A percentile compares a stretch with the other conserved stretches of the same genome.
Conservation (phyloP, 2,797 vertebrate species). For the Cynodonichthys magdalenae region DNA sequence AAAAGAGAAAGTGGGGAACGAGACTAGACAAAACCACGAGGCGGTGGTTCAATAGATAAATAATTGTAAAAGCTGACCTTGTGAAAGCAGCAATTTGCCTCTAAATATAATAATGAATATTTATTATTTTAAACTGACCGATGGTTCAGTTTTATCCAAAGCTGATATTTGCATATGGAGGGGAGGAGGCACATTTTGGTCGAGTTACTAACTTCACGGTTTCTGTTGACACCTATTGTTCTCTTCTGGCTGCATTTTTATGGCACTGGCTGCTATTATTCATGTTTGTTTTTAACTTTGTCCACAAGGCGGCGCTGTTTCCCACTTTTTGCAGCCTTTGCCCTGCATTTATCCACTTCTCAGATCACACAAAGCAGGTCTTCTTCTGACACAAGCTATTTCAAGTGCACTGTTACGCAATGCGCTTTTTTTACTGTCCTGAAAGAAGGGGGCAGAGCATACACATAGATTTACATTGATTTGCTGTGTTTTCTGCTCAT, state of each 20-base stretch:
- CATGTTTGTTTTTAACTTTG: background rate
- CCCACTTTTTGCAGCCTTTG: constrained; percentile 40
- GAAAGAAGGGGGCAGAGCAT: constrained; percentile 50
- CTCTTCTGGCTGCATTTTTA: constrained; percentile 55
- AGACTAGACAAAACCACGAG: constrained; percentile 49
- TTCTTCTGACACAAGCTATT: constrained; percentile 74
- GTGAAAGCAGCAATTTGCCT: constrained; percentile 41
- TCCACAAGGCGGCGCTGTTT: constrained; percentile 70
- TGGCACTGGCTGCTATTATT: constrained; percentile 46
- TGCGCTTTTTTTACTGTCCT: constrained; percentile 53
- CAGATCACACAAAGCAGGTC: constrained; percentile 63
- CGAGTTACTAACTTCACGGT: constrained; percentile 32
- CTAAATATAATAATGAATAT: constrained; percentile 39
- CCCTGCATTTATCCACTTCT: constrained; percentile 58
- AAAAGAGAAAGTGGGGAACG: constrained; percentile 51
- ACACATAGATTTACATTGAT: constrained; percentile 44
- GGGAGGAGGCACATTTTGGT: background rate
- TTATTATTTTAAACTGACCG: constrained; percentile 17
- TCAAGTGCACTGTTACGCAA: constrained; percentile 76
- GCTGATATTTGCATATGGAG: background rate
- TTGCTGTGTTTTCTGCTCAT: constrained; percentile 50
- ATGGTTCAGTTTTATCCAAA: background rate
- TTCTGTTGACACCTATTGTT: constrained; percentile 52
- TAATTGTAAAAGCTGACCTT: constrained; percentile 53
- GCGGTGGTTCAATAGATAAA: constrained; percentile 36